Evolutionary conservation across 2,797 vertebrate species (phyloP).

Genomic region (Enteromius trimaculatus): DNA sequence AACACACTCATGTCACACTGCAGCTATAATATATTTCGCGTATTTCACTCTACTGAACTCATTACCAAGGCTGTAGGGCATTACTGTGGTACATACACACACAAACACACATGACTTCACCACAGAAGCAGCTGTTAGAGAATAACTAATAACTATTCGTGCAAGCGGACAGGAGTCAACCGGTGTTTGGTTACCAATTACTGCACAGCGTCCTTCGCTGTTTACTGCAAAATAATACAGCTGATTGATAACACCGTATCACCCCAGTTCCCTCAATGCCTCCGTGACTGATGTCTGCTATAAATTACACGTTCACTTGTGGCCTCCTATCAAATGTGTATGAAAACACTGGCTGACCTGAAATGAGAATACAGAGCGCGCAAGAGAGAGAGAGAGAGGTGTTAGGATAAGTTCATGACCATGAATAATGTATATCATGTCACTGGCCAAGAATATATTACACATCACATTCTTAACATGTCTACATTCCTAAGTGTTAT

Average conservation of each 20-base stretch:
- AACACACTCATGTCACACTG: background rate
- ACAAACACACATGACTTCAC: slow-evolving; percentile 61
- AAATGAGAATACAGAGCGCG: slow-evolving; percentile 71
- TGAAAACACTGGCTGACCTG: slow-evolving; percentile 78
- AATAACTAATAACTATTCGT: slow-evolving; percentile 62
- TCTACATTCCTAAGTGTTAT: background rate
- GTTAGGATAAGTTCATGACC: slow-evolving; percentile 66
- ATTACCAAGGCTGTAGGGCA: slow-evolving; percentile 51
- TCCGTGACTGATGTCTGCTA: slow-evolving; percentile 10
- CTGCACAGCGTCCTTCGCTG: slow-evolving; percentile 65
- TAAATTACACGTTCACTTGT: slow-evolving; percentile 13
- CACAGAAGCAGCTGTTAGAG: slow-evolving; percentile 16
- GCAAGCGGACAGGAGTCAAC: slow-evolving; percentile 68
- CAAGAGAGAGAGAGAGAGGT: slow-evolving; percentile 35
- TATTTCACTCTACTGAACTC: background rate
- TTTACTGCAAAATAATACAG: slow-evolving; percentile 71
- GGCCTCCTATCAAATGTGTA: slow-evolving; percentile 66
- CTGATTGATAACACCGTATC: slow-evolving; percentile 72
- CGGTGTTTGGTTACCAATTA: slow-evolving; percentile 73
- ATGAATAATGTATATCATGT: slow-evolving; percentile 81
- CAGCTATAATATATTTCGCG: background rate
- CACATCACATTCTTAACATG: slow-evolving; percentile 67
- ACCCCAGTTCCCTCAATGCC: slow-evolving; percentile 68
- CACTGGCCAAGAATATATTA: slow-evolving; percentile 81
- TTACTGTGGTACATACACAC: slow-evolving; percentile 57